phyloP scores from a whole-genome alignment of 1,140 invertebrate genomes.

The Arion vulgaris region DNA sequence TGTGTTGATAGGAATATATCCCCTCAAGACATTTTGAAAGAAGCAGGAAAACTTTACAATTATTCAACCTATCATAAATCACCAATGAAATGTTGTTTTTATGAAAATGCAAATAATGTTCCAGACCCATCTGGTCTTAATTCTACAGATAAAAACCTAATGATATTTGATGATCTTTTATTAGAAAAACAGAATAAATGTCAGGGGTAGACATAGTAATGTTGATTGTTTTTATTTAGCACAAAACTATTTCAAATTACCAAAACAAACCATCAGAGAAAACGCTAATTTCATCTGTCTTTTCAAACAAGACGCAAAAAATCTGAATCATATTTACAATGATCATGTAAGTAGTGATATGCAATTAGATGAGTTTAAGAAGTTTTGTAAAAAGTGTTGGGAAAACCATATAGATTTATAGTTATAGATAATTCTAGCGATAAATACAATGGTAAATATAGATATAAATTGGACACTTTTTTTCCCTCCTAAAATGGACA shows the following conservation, averaged over 20 bases:
- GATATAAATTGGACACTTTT: no score
- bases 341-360: conserved; percentile 11
- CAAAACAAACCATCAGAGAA: no score
- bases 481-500: background rate
- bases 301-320: conserved; percentile 7
- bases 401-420: background rate
- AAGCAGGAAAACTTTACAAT: background rate
- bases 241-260: no score
- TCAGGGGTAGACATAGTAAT: background rate
- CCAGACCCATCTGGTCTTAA: background rate
- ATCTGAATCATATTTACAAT: conserved; percentile 6
- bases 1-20: background rate
- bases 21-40: background rate
- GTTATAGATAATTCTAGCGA: conserved; percentile 26
- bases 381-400: conserved; percentile 12
- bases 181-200: background rate
- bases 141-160: conserved; percentile 3
- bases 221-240: conserved; percentile 11
- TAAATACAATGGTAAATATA: no score
- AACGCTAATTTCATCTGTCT: conserved; percentile 17
- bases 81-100: background rate
- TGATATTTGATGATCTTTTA: conserved; percentile 19
- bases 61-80: background rate
- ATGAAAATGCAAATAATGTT: background rate
- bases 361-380: background rate